Conservation (phyloP, 1,140 invertebrate species). For the Drosophila bipectinata region DNA sequence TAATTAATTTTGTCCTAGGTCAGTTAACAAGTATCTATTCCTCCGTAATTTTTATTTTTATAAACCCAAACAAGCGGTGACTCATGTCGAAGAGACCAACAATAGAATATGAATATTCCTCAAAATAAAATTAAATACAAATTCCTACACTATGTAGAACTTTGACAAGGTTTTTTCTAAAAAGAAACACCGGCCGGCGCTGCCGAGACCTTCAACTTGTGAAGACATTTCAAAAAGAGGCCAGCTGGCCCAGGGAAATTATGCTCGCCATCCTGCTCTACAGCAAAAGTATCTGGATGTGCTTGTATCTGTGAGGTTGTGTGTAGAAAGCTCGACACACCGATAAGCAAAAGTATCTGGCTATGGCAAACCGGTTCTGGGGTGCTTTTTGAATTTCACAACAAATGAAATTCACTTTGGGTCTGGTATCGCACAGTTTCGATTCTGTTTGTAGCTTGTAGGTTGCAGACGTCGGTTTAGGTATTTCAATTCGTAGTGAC, state of each 20-base stretch:
- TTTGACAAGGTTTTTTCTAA: constrained; percentile 20
- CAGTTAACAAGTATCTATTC: constrained; percentile 21
- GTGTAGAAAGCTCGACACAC: constrained; percentile 44
- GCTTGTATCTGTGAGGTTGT: constrained; percentile 2
- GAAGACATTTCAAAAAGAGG: constrained; percentile 29
- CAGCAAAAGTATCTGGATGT: constrained; percentile 9
- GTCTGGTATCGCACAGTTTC: constrained; percentile 28
- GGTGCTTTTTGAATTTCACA: constrained; percentile 81
- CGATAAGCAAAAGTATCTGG: constrained; percentile 51
- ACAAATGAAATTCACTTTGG: constrained; percentile 71
- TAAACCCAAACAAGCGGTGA: constrained; percentile 5
- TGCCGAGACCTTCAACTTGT: constrained; percentile 33
- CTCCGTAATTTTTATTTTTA: not conserved
- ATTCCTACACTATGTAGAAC: not conserved
- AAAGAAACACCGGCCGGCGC: constrained; percentile 47
- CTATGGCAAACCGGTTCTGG: constrained; percentile 60
- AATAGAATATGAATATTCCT: not conserved
- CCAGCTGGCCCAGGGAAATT: constrained; percentile 24
- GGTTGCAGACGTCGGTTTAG: not conserved
- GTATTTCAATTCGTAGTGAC: constrained; percentile 54
- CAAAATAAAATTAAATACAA: not conserved
- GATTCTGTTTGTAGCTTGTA: constrained; percentile 29
- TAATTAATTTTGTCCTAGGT: constrained; percentile 35
- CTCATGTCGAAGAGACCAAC: constrained; percentile 1
- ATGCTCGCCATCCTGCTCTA: constrained; percentile 11